These are phyloP conservation scores for Acleris holmiana DNA, from an alignment of 2,888 invertebrate species.

Conservation along the genomic window DNA sequence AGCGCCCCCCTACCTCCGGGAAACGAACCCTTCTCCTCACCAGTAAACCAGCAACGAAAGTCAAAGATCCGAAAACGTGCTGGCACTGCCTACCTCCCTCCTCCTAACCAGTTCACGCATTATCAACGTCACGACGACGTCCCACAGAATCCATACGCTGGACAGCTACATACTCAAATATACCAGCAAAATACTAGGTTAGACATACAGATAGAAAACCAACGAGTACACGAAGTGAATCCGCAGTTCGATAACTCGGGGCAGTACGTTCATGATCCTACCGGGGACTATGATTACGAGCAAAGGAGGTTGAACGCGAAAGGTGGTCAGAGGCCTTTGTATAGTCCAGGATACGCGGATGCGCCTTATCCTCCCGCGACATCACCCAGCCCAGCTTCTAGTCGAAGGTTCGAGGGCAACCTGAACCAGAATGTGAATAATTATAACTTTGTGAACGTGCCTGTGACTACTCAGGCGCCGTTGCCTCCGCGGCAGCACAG, in stretches of 20 bases:
- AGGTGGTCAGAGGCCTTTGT: constrained; percentile 53
- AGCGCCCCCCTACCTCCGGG: constrained; percentile 55
- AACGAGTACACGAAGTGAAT: constrained; percentile 69
- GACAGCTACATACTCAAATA: constrained; percentile 68
- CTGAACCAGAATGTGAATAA: constrained; percentile 70
- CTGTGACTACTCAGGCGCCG: constrained; percentile 56
- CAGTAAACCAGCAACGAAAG: constrained; percentile 57
- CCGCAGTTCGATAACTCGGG: constrained; percentile 71
- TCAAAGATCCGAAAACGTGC: constrained; percentile 75
- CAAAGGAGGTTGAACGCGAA: constrained; percentile 66
- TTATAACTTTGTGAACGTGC: constrained; percentile 63
- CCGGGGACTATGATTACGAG: constrained; percentile 78
- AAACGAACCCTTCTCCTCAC: constrained; percentile 63
- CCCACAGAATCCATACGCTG: constrained; percentile 70
- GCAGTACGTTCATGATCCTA: constrained; percentile 76
- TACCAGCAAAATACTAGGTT: constrained; percentile 74
- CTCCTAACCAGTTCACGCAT: constrained; percentile 72
- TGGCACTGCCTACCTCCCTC: constrained; percentile 76
- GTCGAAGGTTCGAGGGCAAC: constrained; percentile 71
- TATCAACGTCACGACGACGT: constrained; percentile 66
- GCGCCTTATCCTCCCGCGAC: constrained; percentile 65
- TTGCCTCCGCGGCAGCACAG: constrained; percentile 55
- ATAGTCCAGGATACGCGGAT: constrained; percentile 71
- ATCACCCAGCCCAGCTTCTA: constrained; percentile 65
- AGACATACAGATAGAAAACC: constrained; percentile 69